These are phyloP conservation scores for Akabosia matsudoensis DNA, from an alignment of 1,140 invertebrate species.

Conservation along the genomic window DNA sequence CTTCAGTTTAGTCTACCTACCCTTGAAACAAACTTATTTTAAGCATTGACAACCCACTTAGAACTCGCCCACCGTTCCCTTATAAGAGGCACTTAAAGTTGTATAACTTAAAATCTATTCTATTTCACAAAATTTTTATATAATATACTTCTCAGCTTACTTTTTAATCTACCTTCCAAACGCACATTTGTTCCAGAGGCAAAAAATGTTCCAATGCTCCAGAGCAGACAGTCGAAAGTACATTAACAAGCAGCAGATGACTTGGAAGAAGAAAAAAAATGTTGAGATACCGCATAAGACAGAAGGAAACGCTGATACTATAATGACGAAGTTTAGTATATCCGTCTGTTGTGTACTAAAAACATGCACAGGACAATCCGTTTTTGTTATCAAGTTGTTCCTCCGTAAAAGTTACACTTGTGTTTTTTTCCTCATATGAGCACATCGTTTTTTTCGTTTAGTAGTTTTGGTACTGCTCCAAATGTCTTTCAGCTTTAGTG, in stretches of 20 bases:
- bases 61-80: no score
- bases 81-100: no score
- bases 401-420: not conserved
- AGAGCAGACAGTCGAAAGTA: not conserved
- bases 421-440: not conserved
- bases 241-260: not conserved
- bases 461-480: no score
- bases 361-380: not conserved
- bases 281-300: not conserved
- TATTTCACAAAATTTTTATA: no score
- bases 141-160: not conserved
- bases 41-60: no score
- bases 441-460: no score
- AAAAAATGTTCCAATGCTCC: not conserved
- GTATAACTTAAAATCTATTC: no score
- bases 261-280: not conserved
- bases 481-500: not conserved
- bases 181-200: not conserved
- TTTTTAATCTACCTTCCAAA: not conserved
- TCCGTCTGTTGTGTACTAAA: not conserved
- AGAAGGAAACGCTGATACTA: not conserved
- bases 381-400: not conserved
- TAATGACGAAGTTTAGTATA: not conserved
- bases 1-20: no score
- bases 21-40: no score